Evolutionary conservation across 2,888 invertebrate genomes (phyloP).

Genomic region (Drosophila mercatorum): DNA sequence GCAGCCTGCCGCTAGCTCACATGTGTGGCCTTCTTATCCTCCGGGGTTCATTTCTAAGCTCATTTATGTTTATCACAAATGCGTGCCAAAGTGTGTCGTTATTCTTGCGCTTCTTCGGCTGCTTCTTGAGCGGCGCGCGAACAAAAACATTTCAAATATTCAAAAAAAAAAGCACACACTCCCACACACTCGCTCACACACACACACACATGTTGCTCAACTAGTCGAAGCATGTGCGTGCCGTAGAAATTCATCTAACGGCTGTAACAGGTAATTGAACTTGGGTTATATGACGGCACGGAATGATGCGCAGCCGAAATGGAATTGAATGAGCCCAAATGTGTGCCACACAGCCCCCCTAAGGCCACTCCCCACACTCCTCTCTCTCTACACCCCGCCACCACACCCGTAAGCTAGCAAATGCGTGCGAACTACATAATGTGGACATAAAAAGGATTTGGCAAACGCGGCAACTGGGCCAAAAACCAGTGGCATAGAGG

Average conservation of each 20-base stretch:
- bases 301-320: slow-evolving; percentile 71
- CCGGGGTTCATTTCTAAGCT: slow-evolving; percentile 84
- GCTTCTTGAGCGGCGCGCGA: slow-evolving; percentile 56
- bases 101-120: slow-evolving; percentile 63
- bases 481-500: slow-evolving; percentile 8
- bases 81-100: slow-evolving; percentile 83
- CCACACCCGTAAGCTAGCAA: slow-evolving; percentile 50
- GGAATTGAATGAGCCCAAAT: slow-evolving; percentile 76
- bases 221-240: slow-evolving; percentile 80
- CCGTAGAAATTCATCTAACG: slow-evolving; percentile 84
- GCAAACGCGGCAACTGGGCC: slow-evolving; percentile 39
- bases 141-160: slow-evolving; percentile 82
- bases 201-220: slow-evolving; percentile 53
- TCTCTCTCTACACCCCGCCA: background rate
- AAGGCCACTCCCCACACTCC: background rate
- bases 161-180: slow-evolving; percentile 46
- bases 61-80: slow-evolving; percentile 85
- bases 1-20: slow-evolving; percentile 1
- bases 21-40: slow-evolving; percentile 67
- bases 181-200: slow-evolving; percentile 19
- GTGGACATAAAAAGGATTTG: slow-evolving; percentile 84
- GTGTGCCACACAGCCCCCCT: slow-evolving; percentile 33
- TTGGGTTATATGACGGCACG: slow-evolving; percentile 78
- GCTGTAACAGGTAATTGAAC: slow-evolving; percentile 84
- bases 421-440: slow-evolving; percentile 78